Evolutionary conservation across 1,140 invertebrate species (phyloP).

Genomic region (Trypoxylus dichotomus): DNA sequence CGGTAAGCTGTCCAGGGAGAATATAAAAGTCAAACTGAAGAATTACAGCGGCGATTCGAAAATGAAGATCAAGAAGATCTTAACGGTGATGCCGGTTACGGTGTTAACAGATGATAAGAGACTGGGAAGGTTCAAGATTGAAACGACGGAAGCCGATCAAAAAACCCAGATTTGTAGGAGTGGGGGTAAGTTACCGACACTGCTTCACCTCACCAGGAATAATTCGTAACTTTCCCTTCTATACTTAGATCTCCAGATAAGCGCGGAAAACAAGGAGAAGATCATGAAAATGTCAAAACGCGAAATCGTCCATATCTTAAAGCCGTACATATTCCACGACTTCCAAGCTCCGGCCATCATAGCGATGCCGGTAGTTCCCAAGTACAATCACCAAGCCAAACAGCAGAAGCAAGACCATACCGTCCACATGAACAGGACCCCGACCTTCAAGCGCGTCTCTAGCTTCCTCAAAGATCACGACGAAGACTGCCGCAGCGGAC

Average conservation of each 20-base stretch:
- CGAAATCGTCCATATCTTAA: conserved; percentile 15
- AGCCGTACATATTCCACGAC: conserved; percentile 30
- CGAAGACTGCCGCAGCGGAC: not conserved
- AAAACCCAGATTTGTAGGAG: not conserved
- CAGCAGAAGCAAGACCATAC: not conserved
- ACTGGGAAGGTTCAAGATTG: not conserved
- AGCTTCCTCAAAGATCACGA: conserved; percentile 9
- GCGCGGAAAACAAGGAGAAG: conserved; percentile 6
- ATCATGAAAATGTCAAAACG: conserved; percentile 3
- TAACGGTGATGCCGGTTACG: conserved; percentile 37
- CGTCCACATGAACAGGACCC: not conserved
- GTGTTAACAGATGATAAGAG: not conserved
- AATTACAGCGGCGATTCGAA: not conserved
- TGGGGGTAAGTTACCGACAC: too few relatives aligned
- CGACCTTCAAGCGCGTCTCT: not conserved
- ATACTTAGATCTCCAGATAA: not conserved
- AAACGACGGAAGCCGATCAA: not conserved
- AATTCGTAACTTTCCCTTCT: too few relatives aligned
- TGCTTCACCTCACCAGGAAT: too few relatives aligned
- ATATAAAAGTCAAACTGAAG: not conserved
- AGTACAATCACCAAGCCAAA: conserved; percentile 10
- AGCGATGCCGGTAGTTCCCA: conserved; percentile 30
- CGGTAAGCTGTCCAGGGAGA: not conserved
- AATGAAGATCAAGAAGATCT: conserved; percentile 27
- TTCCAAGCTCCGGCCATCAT: conserved; percentile 19